These are phyloP conservation scores for Chironomus tentans DNA, from an alignment of 2,888 invertebrate species.

Conservation along the genomic window DNA sequence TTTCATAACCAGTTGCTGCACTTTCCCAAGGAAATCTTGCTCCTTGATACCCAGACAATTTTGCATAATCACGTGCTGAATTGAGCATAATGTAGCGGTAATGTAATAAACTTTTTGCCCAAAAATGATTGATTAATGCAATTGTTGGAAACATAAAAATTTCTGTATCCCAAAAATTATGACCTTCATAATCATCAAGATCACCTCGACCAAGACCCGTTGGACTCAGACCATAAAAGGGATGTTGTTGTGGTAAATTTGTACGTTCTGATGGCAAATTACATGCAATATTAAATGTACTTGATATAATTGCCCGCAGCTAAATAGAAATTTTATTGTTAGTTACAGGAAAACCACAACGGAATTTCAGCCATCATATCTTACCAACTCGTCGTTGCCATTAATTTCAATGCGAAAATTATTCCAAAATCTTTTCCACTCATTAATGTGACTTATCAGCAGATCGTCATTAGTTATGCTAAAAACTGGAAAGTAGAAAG, in stretches of 20 bases:
- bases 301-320: conserved; percentile 47
- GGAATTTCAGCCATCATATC: conserved; percentile 27
- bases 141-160: conserved; percentile 54
- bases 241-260: conserved; percentile 41
- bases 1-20: conserved; percentile 51
- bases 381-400: conserved; percentile 46
- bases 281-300: conserved; percentile 50
- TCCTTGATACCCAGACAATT: conserved; percentile 45
- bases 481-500: conserved; percentile 38
- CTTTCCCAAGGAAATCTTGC: conserved; percentile 54
- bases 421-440: conserved; percentile 46
- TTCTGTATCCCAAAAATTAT: conserved; percentile 56
- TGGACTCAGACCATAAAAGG: conserved; percentile 50
- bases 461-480: conserved; percentile 44
- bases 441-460: conserved; percentile 43
- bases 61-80: conserved; percentile 47
- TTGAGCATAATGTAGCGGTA: conserved; percentile 40
- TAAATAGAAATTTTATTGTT: conserved; percentile 33
- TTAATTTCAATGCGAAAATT: conserved; percentile 45
- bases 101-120: conserved; percentile 43
- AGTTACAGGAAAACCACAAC: not conserved
- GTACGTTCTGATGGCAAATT: conserved; percentile 47
- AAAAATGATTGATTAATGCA: conserved; percentile 45
- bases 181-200: conserved; percentile 44
- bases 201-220: conserved; percentile 47